phyloP scores from a whole-genome alignment of 2,888 invertebrate species.

The Ferrisia virgata region DNA sequence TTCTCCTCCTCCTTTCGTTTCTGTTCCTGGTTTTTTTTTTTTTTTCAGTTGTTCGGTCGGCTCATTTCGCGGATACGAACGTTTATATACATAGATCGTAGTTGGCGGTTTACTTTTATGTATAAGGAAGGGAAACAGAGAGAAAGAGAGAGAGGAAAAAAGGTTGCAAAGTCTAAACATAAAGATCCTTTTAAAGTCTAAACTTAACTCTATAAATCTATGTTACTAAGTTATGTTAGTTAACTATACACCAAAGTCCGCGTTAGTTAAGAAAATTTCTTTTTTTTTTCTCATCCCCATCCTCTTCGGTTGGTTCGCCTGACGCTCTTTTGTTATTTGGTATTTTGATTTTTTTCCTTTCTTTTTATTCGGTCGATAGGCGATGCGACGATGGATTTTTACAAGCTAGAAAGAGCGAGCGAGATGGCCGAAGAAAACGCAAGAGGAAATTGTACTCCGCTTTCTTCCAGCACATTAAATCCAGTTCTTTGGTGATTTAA shows the following conservation, averaged over 20 bases:
- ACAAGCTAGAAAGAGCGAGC: background rate
- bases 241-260: constrained; percentile 35
- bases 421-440: background rate
- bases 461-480: constrained; percentile 39
- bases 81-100: constrained; percentile 38
- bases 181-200: constrained; percentile 20
- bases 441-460: background rate
- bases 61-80: constrained; percentile 27
- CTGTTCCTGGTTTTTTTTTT: background rate
- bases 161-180: constrained; percentile 7
- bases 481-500: constrained; percentile 34
- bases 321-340: background rate
- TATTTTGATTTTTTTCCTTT: background rate
- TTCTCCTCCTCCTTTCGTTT: too few species aligned
- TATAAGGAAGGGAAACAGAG: background rate
- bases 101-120: constrained; percentile 2
- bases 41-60: background rate
- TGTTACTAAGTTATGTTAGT: constrained; percentile 37
- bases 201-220: constrained; percentile 41
- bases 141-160: too few species aligned
- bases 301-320: background rate
- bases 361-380: background rate
- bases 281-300: background rate
- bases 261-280: constrained; percentile 37
- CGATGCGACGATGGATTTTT: too few species aligned